phyloP scores from a whole-genome alignment of 1,140 invertebrate genomes.

The Melitaea cinxia region DNA sequence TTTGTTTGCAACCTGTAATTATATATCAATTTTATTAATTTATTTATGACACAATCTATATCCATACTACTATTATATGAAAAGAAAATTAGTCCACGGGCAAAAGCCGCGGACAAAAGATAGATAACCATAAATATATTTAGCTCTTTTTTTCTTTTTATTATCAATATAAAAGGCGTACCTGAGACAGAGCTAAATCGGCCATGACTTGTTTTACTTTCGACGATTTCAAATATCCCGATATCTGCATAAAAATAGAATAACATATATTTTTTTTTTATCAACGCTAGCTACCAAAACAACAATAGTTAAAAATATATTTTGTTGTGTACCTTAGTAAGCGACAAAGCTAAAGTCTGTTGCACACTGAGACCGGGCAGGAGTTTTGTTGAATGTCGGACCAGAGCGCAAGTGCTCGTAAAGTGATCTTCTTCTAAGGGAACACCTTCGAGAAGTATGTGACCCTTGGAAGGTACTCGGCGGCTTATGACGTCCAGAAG shows the following conservation, averaged over 20 bases:
- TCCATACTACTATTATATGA: too few species aligned
- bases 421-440: conserved; percentile 91
- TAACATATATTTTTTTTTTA: too few species aligned
- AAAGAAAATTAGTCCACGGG: too few species aligned
- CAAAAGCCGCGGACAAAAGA: too few species aligned
- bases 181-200: conserved; percentile 93
- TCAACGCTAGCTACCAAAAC: too few species aligned
- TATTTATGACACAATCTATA: too few species aligned
- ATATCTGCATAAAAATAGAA: conserved; percentile 81
- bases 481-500: conserved; percentile 94
- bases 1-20: conserved; percentile 86
- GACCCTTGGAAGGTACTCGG: conserved; percentile 89
- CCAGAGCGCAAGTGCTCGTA: conserved; percentile 91
- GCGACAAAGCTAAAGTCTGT: conserved; percentile 91
- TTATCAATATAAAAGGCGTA: conserved; percentile 37
- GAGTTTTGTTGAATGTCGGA: conserved; percentile 91
- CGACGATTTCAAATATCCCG: conserved; percentile 87
- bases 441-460: conserved; percentile 92
- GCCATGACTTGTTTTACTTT: conserved; percentile 92
- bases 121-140: background rate
- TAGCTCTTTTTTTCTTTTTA: too few species aligned
- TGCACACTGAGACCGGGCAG: conserved; percentile 92
- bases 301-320: too few species aligned
- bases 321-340: conserved; percentile 84
- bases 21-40: background rate